Base-by-base conservation (phyloP, 2,888 invertebrate genomes). In the Malachius bipustulatus region DNA sequence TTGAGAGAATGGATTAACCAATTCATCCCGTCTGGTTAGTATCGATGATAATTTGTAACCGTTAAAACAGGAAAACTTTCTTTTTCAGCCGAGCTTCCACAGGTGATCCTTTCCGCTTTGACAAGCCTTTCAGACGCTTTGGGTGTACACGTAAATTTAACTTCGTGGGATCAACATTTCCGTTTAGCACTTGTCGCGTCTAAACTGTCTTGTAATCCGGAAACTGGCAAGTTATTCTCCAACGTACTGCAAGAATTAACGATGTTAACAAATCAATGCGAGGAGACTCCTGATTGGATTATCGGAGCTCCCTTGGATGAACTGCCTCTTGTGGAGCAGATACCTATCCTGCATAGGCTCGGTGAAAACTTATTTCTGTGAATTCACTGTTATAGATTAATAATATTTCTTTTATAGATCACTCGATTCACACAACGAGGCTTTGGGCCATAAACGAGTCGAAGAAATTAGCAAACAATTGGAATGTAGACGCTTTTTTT, bases 241-340 rank as follows among this genome's bases (percentile, higher is more conserved):
- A 62, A 76, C 36, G 67, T 82, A 55, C 67, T 85, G 14, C 75
- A 77, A 47, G 75, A 80, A 43, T 59, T 85, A 29, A 77, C 79
- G 1, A 70, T 69, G 0, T 61, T 83, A 8, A 80, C 75, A 48
- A 85, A 85, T 56, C 79, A 77, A 48, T 84, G 80, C 49, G 79
- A 82, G 54, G 74, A 77, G 2, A 76, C 77, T 0, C 72, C 72
- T 49, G 77, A 80, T 45, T 79, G 77, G 68, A 74, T 76, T 34
- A 52, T 74, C 30, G 80, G 78, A 2, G 79, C 79, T 1, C 80
- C 81, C 1, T 62, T 82, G n/a, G 76, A 79, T 47, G 76, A 82
- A 48, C 57, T 84, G 38, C 83, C 85, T 0, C 69, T 85, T 15
- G 82, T 84, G 0, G 85, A 87, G 51, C 85, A 87, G 60, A 85